Evolutionary conservation across 2,888 invertebrate genomes (phyloP).

Genomic region (Quadroppia sp.): DNA sequence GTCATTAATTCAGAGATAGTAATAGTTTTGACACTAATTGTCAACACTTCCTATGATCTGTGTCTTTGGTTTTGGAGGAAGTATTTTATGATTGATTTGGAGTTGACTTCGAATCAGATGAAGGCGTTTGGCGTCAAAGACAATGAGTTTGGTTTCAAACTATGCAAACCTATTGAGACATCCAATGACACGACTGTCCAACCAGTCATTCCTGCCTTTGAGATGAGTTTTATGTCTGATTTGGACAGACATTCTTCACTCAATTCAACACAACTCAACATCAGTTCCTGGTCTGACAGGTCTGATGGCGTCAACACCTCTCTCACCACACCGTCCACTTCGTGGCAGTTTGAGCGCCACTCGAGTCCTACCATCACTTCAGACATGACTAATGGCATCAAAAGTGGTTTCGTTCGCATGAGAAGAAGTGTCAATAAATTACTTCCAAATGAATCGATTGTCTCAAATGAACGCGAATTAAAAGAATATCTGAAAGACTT

Average conservation of each 20-base stretch:
- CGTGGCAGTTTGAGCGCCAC: slow-evolving; percentile 5
- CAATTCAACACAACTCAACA: slow-evolving; percentile 29
- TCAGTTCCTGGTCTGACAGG: background rate
- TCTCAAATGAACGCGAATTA: slow-evolving; percentile 43
- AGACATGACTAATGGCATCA: background rate
- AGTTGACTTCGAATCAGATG: slow-evolving; percentile 37
- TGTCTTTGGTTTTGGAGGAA: slow-evolving; percentile 39
- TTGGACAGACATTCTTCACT: slow-evolving; percentile 29
- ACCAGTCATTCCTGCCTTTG: slow-evolving; percentile 26
- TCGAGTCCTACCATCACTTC: background rate
- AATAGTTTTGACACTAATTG: slow-evolving; percentile 26
- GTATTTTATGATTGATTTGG: slow-evolving; percentile 41
- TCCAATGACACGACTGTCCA: background rate
- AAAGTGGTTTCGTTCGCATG: slow-evolving; percentile 27
- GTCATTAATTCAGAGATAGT: background rate
- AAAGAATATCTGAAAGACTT: slow-evolving; percentile 43
- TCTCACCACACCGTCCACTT: background rate
- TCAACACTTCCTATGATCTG: slow-evolving; percentile 39
- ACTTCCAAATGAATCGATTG: slow-evolving; percentile 31
- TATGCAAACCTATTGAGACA: background rate
- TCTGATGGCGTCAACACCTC: background rate
- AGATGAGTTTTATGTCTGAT: slow-evolving; percentile 22
- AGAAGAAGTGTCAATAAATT: slow-evolving; percentile 33
- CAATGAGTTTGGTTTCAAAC: slow-evolving; percentile 41
- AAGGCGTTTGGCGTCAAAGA: slow-evolving; percentile 35